These are phyloP conservation scores for Bombycilla garrulus DNA, from an alignment of 2,113 vertebrate species.

Conservation along the genomic window DNA sequence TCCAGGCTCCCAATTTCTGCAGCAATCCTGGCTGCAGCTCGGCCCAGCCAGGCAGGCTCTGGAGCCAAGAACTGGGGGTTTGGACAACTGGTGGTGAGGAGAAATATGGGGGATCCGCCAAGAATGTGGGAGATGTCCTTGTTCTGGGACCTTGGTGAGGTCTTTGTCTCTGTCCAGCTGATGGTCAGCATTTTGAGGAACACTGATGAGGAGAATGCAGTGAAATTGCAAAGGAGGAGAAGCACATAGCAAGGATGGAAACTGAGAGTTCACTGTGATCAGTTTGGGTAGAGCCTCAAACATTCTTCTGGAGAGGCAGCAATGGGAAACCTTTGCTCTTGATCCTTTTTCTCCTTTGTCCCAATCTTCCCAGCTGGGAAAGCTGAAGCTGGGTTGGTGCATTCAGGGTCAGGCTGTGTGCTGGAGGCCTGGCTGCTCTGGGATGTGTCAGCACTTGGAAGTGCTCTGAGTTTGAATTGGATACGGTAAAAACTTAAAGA, in stretches of 20 bases:
- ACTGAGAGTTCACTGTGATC: not conserved
- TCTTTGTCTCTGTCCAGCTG: not conserved
- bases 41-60: not conserved
- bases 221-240: not conserved
- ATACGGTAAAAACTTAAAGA: not conserved
- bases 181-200: not conserved
- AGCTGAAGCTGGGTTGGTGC: not conserved
- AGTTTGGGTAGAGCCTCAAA: not conserved
- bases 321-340: not conserved
- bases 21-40: not conserved
- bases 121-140: not conserved
- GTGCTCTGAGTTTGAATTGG: not conserved
- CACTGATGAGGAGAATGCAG: not conserved
- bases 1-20: not conserved
- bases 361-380: not conserved
- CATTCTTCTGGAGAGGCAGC: not conserved
- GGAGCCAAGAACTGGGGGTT: not conserved
- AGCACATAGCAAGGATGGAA: not conserved
- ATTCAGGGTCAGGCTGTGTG: not conserved
- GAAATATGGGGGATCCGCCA: not conserved
- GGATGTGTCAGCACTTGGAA: not conserved
- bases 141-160: not conserved
- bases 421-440: not conserved
- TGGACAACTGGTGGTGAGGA: not conserved
- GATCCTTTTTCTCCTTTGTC: not conserved